Conservation (phyloP, 2,888 invertebrate genomes). For the Cyrtodaria siliqua region DNA sequence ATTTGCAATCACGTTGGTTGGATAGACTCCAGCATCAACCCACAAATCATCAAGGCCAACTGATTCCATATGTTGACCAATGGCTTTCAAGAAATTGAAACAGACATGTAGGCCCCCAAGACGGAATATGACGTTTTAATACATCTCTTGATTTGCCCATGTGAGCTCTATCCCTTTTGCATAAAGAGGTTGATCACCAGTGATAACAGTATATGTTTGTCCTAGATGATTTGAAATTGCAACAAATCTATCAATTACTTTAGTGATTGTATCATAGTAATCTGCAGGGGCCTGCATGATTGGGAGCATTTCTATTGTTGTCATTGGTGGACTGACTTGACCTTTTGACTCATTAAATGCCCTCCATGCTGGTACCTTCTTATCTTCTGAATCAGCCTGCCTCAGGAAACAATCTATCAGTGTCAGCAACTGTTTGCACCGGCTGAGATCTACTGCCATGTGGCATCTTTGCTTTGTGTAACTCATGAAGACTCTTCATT, state of each 20-base stretch:
- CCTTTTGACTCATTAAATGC: conserved; percentile 8
- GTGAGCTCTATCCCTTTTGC: conserved; percentile 23
- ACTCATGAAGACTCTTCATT: conserved; percentile 16
- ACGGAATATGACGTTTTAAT: conserved; percentile 16
- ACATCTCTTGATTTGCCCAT: conserved; percentile 16
- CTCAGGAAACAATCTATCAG: background rate
- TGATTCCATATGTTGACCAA: conserved; percentile 33
- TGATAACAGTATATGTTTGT: conserved; percentile 42
- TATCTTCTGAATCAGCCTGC: conserved; percentile 5
- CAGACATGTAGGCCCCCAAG: conserved; percentile 31
- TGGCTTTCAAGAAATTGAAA: conserved; percentile 36
- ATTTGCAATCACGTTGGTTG: conserved; percentile 12
- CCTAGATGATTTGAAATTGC: conserved; percentile 24
- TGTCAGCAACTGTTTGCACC: background rate
- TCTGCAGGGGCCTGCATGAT: conserved; percentile 47
- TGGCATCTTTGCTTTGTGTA: conserved; percentile 10
- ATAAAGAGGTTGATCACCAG: conserved; percentile 38
- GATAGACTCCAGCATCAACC: conserved; percentile 26
- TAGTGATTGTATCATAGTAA: conserved; percentile 40
- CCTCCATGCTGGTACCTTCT: conserved; percentile 11
- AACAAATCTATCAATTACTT: conserved; percentile 24
- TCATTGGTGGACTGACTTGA: conserved; percentile 12
- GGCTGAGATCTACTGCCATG: conserved; percentile 15
- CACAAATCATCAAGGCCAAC: conserved; percentile 34
- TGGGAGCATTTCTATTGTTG: conserved; percentile 20